Percentiles rank a stretch among this genome's conserved stretches.
These are phyloP conservation scores for Hypomesus transpacificus DNA, from an alignment of 2,113 vertebrate genomes.

Conservation along the genomic window DNA sequence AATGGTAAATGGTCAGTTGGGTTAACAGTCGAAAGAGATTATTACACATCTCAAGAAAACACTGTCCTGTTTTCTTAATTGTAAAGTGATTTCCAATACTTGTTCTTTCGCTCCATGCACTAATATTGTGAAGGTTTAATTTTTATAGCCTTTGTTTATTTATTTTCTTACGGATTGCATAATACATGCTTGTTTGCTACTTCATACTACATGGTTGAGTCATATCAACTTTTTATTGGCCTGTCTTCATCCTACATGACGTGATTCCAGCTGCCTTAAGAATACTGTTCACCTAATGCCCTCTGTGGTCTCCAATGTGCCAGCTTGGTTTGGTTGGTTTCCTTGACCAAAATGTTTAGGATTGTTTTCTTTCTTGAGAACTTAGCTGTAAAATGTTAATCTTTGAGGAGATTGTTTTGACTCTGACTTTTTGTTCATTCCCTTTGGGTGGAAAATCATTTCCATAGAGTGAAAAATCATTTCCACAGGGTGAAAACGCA, in stretches of 20 bases:
- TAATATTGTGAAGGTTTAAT: too few species aligned
- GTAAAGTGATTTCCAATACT: background rate
- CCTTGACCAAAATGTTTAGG: background rate
- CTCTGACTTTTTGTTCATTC: background rate
- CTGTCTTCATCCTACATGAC: slow-evolving; percentile 33
- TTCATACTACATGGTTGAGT: too few species aligned
- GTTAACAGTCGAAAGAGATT: slow-evolving; percentile 43
- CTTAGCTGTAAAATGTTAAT: too few species aligned
- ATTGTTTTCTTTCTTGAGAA: too few species aligned
- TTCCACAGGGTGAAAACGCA: too few species aligned
- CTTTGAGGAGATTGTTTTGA: too few species aligned
- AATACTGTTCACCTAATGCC: slow-evolving; percentile 51
- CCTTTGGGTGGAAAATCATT: background rate
- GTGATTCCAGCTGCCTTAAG: slow-evolving; percentile 56
- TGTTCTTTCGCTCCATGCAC: background rate
- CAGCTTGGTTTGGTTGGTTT: slow-evolving; percentile 26
- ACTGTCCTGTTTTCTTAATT: slow-evolving; percentile 19
- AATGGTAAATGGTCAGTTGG: slow-evolving; percentile 49
- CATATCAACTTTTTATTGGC: slow-evolving; percentile 26
- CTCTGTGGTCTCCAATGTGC: slow-evolving; percentile 37
- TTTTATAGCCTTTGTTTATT: too few species aligned
- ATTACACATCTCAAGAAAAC: slow-evolving; percentile 48
- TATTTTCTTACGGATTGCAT: too few species aligned
- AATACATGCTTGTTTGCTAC: too few species aligned
- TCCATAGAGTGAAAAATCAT: too few species aligned